These are phyloP conservation scores for Mechanitis messenoides DNA, from an alignment of 2,888 invertebrate species.

Conservation along the genomic window DNA sequence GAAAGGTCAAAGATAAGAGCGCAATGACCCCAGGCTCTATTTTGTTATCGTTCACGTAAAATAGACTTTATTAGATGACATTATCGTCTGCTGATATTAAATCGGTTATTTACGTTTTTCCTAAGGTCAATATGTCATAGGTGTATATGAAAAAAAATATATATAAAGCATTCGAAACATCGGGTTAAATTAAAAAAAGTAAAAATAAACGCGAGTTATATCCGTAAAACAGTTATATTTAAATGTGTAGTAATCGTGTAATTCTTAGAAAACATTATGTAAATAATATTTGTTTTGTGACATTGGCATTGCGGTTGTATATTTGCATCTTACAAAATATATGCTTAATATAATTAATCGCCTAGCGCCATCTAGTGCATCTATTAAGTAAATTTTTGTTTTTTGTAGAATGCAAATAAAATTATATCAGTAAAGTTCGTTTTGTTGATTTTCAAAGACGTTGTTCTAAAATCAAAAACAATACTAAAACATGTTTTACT, in stretches of 20 bases:
- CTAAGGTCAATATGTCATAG: slow-evolving; percentile 8
- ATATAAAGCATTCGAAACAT: no score
- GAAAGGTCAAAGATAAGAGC: slow-evolving; percentile 35
- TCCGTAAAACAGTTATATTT: no score
- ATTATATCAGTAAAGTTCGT: no score
- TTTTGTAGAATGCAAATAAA: no score
- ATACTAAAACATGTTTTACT: no score
- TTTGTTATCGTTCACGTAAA: slow-evolving; percentile 24
- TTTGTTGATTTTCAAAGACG: no score
- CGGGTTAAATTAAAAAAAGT: no score
- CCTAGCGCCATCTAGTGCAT: neutral
- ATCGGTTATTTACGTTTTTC: slow-evolving; percentile 5
- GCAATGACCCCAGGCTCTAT: slow-evolving; percentile 27
- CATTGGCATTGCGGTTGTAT: neutral
- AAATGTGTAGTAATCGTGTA: no score
- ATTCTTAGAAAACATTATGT: no score
- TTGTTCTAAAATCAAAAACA: no score
- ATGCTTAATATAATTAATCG: neutral
- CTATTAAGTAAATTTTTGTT: neutral
- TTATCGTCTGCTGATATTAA: slow-evolving; percentile 12
- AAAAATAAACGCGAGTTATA: no score
- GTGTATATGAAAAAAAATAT: neutral
- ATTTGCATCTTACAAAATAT: neutral
- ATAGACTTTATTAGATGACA: slow-evolving; percentile 15
- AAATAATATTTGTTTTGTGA: neutral